A percentile compares a stretch with the other conserved stretches of the same genome.
phyloP scores from a whole-genome alignment of 1,140 invertebrate species.

The Hypothenemus hampei region DNA sequence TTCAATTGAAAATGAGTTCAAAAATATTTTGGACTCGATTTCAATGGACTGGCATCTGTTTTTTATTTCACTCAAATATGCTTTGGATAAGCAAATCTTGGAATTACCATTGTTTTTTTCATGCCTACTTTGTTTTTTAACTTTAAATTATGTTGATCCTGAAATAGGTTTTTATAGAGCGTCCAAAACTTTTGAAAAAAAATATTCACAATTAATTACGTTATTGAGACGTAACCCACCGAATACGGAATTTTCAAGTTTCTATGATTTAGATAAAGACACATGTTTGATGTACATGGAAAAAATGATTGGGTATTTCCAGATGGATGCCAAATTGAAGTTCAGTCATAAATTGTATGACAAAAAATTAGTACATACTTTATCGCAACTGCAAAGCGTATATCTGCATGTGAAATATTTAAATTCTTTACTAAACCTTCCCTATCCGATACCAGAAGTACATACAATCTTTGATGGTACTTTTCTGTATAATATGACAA shows the following conservation, averaged over 20 bases:
- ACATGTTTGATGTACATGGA: conserved; percentile 52
- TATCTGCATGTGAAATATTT: conserved; percentile 57
- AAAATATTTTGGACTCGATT: conserved; percentile 48
- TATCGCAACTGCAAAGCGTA: conserved; percentile 68
- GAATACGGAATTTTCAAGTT: conserved; percentile 42
- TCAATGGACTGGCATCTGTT: conserved; percentile 59
- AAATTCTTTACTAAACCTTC: conserved; percentile 58
- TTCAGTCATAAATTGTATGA: conserved; percentile 58
- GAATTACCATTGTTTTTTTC: conserved; percentile 55
- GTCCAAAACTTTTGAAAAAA: conserved; percentile 32
- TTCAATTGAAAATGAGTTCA: conserved; percentile 40
- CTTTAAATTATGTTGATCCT: conserved; percentile 57
- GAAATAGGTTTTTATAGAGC: conserved; percentile 53
- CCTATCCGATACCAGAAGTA: conserved; percentile 51
- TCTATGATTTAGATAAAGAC: conserved; percentile 47
- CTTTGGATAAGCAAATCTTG: conserved; percentile 52
- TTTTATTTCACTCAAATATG: conserved; percentile 60
- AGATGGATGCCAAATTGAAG: conserved; percentile 55
- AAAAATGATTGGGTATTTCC: conserved; percentile 59
- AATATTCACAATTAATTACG: conserved; percentile 25
- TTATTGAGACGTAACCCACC: conserved; percentile 32
- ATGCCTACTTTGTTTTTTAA: conserved; percentile 56
- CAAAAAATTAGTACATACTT: conserved; percentile 57
- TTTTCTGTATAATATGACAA: conserved; percentile 65
- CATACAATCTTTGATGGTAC: conserved; percentile 64